Evolutionary conservation across 2,797 vertebrate species (phyloP).

Genomic region (Geotrypetes seraphini): DNA sequence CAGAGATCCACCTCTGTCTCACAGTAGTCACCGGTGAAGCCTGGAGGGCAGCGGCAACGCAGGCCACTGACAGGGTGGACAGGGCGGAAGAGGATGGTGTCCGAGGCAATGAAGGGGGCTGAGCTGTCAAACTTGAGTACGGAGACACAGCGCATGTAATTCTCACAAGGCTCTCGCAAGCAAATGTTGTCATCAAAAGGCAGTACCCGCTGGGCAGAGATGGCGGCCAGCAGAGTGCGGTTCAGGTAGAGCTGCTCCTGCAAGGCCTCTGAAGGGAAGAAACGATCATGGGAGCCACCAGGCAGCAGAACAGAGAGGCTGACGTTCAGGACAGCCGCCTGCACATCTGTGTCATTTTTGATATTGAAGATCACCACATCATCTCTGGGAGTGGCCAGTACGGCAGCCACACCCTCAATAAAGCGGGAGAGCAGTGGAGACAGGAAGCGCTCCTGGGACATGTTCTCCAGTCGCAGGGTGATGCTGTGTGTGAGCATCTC

Average conservation of each 20-base stretch:
- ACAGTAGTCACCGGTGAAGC: slow-evolving; percentile 91
- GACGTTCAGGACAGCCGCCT: slow-evolving; percentile 80
- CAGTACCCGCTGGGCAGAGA: slow-evolving; percentile 82
- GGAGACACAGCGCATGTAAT: slow-evolving; percentile 95
- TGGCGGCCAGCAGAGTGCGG: slow-evolving; percentile 75
- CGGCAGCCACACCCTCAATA: slow-evolving; percentile 77
- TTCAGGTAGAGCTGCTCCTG: slow-evolving; percentile 91
- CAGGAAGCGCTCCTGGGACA: slow-evolving; percentile 85
- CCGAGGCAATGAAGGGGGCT: slow-evolving; percentile 82
- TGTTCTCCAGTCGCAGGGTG: slow-evolving; percentile 82
- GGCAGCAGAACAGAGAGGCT: slow-evolving; percentile 68
- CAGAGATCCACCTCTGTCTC: slow-evolving; percentile 93
- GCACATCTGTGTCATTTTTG: slow-evolving; percentile 81
- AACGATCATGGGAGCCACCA: slow-evolving; percentile 43
- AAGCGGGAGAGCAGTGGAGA: slow-evolving; percentile 81
- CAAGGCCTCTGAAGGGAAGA: slow-evolving; percentile 83
- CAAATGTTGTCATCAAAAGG: slow-evolving; percentile 97
- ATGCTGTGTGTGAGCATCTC: slow-evolving; percentile 95
- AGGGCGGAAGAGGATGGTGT: slow-evolving; percentile 88
- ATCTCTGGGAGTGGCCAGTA: slow-evolving; percentile 69
- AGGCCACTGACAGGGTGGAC: slow-evolving; percentile 85
- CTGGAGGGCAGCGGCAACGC: slow-evolving; percentile 82
- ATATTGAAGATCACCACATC: slow-evolving; percentile 87
- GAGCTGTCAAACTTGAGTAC: slow-evolving; percentile 91
- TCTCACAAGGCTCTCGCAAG: slow-evolving; percentile 88